Conservation (phyloP, 2,113 vertebrate species). For the Crotalus tigris region DNA sequence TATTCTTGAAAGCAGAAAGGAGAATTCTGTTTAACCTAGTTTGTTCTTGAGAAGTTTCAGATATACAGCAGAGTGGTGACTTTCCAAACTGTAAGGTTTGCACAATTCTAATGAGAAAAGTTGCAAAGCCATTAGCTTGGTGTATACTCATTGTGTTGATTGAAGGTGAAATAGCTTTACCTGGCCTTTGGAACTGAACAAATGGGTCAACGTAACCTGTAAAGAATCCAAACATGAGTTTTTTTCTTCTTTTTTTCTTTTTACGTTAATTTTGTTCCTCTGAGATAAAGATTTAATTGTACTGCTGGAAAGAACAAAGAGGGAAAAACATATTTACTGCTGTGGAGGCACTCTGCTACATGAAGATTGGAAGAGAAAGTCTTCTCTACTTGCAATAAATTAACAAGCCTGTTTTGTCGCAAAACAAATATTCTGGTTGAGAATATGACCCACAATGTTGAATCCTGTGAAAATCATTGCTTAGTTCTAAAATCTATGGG, state of each 20-base stretch:
- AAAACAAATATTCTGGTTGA: background rate
- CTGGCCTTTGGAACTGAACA: background rate
- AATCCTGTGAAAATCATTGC: background rate
- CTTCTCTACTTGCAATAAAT: background rate
- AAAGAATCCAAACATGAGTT: background rate
- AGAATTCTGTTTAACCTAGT: slow-evolving; percentile 28
- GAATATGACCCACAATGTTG: background rate
- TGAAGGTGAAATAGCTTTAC: background rate
- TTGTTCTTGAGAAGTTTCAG: slow-evolving; percentile 37
- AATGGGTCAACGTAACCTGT: background rate
- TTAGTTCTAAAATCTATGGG: background rate
- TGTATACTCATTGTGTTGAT: background rate
- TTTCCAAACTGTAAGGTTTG: slow-evolving; percentile 46
- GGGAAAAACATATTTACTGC: background rate
- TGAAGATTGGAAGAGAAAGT: background rate
- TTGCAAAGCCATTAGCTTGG: background rate
- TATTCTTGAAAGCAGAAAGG: slow-evolving; percentile 42
- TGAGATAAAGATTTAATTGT: slow-evolving; percentile 25
- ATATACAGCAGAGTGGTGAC: slow-evolving; percentile 24
- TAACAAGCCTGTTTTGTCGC: background rate
- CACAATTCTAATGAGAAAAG: background rate
- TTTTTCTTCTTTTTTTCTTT: background rate
- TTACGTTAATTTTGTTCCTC: slow-evolving; percentile 26
- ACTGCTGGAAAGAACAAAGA: background rate
- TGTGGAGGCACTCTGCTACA: background rate